A percentile compares a stretch with the other conserved stretches of the same genome.
Conservation (phyloP, 1,140 invertebrate species). For the Aphidius gifuensis region DNA sequence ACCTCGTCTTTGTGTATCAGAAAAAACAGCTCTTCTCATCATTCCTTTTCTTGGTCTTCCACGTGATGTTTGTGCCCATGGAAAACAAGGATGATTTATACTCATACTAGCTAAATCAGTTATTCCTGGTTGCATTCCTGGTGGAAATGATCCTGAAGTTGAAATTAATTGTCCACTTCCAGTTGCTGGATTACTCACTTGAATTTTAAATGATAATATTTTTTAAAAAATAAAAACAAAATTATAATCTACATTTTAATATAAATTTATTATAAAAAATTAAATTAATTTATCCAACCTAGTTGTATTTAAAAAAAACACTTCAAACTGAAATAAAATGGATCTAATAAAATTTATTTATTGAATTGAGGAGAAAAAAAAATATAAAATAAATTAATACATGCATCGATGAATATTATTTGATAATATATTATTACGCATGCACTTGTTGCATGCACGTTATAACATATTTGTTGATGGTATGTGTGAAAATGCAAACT, state of each 20-base stretch:
- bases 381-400: background rate
- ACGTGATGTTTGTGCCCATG: slow-evolving; percentile 74
- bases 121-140: slow-evolving; percentile 42
- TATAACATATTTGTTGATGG: too few relatives aligned
- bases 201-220: too few relatives aligned
- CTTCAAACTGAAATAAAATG: too few relatives aligned
- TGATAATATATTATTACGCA: slow-evolving; percentile 31
- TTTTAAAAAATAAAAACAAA: background rate
- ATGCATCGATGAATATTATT: background rate
- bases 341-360: too few relatives aligned
- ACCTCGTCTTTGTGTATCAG: slow-evolving; percentile 89
- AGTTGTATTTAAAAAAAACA: too few relatives aligned
- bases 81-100: slow-evolving; percentile 58
- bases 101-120: slow-evolving; percentile 46
- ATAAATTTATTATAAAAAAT: too few relatives aligned
- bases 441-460: slow-evolving; percentile 52
- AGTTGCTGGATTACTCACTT: slow-evolving; percentile 36
- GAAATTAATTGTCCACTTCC: slow-evolving; percentile 46
- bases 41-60: slow-evolving; percentile 88
- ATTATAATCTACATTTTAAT: background rate
- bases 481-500: too few relatives aligned
- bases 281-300: too few relatives aligned
- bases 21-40: slow-evolving; percentile 90
- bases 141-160: slow-evolving; percentile 61
- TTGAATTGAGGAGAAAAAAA: background rate